Evolutionary conservation across 2,797 vertebrate species (phyloP), one percentile per base, ranked within the genome.

Genomic region (Salarias fasciatus): DNA sequence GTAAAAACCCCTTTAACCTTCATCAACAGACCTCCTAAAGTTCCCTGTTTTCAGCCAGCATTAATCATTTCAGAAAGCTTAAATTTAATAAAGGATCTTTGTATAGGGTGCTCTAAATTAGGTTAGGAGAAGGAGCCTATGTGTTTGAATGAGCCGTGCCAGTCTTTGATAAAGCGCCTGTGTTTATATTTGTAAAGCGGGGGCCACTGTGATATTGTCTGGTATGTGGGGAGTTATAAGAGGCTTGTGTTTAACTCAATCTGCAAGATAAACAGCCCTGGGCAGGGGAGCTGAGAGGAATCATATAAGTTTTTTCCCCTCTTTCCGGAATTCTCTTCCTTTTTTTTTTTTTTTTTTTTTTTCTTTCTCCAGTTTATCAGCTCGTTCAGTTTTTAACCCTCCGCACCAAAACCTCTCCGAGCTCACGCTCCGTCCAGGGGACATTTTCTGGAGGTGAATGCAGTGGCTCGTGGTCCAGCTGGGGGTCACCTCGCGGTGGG

Each of bases 171-270:
- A 88, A 59, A 85, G 73, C 9, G 43, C 30, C 52, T 73, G 30
- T 90, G 90, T 91, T 91, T 90, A 83, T 87, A 53, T 76, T 89
- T 46, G 64, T 78, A 79, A 85, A 88, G 83, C 62, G 28, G 77
- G 82, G 82, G 86, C 84, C 85, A 82, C 85, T 82, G 84, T 85
- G 89, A 91, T 90, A 90, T 89, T 88, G 86, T 90, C 88, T 90
- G 90, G 90, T 88, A 91, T 91, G 90, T 73, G 78, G 72, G 83
- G 89, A 83, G 80, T 86, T 81, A 81, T 86, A 89, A 87, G 86
- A 77, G 86, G 84, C 86, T 86, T 79, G 80, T 53, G 83, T 89
- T 91, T 87, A 90, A 91, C 90, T 88, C 85, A 86, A 88, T 88
- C 86, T 90, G 75, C 61, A 86, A 82, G 86, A 89, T 77, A 88